Evolutionary conservation across 2,888 invertebrate genomes (phyloP).

Genomic region (Augochlorella aurata): DNA sequence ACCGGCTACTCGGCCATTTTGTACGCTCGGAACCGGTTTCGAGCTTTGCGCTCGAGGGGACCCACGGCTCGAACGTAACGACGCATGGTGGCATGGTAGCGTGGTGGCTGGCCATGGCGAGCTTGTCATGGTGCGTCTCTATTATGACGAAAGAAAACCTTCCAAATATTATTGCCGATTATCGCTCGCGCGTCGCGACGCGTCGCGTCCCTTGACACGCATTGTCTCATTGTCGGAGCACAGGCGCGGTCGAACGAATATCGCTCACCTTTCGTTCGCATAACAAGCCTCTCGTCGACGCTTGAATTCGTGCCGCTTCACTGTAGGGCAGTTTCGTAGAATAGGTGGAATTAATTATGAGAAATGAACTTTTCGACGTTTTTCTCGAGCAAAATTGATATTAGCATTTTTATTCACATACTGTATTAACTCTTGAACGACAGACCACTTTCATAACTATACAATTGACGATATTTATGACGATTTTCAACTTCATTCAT

Average conservation of each 20-base stretch:
- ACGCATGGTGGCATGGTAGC: slow-evolving; percentile 61
- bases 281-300: too few species aligned
- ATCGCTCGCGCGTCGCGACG: slow-evolving; percentile 8
- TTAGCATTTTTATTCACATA: too few species aligned
- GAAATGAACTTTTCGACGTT: too few species aligned
- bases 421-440: too few species aligned
- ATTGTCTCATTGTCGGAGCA: neutral
- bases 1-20: slow-evolving; percentile 60
- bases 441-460: too few species aligned
- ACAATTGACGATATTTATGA: too few species aligned
- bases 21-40: slow-evolving; percentile 63
- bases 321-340: too few species aligned
- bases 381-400: too few species aligned
- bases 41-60: slow-evolving; percentile 64
- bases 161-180: slow-evolving; percentile 37
- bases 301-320: too few species aligned
- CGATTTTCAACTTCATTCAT: too few species aligned
- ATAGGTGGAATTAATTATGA: too few species aligned
- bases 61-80: slow-evolving; percentile 68
- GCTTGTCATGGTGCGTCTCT: slow-evolving; percentile 50
- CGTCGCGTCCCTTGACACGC: slow-evolving; percentile 12
- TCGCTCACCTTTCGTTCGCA: neutral
- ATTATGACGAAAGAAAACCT: slow-evolving; percentile 52
- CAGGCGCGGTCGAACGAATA: neutral
- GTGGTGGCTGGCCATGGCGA: slow-evolving; percentile 65